Evolutionary conservation across 2,888 invertebrate species (phyloP), one percentile per base, ranked within the genome.

Genomic region (Drosophila tripunctata): DNA sequence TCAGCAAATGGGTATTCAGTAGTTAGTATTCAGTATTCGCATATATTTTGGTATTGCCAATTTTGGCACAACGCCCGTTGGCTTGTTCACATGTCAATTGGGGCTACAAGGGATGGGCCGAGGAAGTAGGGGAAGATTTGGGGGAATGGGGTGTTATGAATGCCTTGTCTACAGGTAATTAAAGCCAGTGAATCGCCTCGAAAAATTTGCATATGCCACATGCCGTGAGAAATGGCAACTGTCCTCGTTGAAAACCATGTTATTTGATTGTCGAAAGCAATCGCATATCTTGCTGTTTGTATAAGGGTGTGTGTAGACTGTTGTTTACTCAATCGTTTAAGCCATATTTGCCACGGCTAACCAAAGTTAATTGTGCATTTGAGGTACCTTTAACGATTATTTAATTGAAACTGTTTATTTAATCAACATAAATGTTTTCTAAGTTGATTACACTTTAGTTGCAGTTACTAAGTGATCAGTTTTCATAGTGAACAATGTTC

Each of bases 131-230:
- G 27, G 24, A 14, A n/a, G 15, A 4, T 21, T 31, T 40, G 14
- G 41, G 43, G 15, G 30, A 17, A n/a, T n/a, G 36, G 40, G 4
- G 55, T 58, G 43, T 22, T 41, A 38, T 54, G 51, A 43, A 30
- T 66, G 64, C 44, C 84, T 78, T 81, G 82, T 81, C 81, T 81
- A 71, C 82, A 71, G 85, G 85, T 84, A 80, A 84, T 80, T 80
- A 80, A 84, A 81, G 68, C 55, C 62, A 68, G 50, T 63, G 66
- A 57, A 56, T 66, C 41, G 63, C 43, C 27, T 57, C 54, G 48
- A 50, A 44, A 71, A 70, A 85, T 86, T 79, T 86, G 51, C 86
- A 86, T 83, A 76, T 74, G 80, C 58, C 70, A 58, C 57, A 66
- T 60, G 65, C 63, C 72, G 83, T 85, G 81, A 79, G 81, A 82